Evolutionary conservation across 2,797 vertebrate species (phyloP).

Genomic region (Tragopan temminckii): DNA sequence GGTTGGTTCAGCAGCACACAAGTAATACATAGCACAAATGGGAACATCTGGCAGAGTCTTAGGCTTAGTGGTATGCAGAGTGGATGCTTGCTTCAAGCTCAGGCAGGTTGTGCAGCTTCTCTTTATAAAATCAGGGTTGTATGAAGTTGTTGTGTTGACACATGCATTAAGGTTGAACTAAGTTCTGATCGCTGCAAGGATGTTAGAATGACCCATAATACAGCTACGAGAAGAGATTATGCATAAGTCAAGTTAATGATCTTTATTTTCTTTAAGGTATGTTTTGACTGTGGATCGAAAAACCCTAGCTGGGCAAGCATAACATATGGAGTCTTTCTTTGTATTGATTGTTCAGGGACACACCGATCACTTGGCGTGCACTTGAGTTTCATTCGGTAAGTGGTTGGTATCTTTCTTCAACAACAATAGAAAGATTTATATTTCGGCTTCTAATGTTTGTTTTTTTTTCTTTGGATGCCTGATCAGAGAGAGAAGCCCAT

Average conservation of each 20-base stretch:
- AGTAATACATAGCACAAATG: background rate
- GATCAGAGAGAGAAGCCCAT: background rate
- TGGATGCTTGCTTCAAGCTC: background rate
- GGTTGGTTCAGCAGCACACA: background rate
- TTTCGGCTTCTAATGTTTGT: background rate
- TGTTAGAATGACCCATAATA: background rate
- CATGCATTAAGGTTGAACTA: rapidly evolving
- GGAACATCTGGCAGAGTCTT: background rate
- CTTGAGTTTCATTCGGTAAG: conserved; percentile 93
- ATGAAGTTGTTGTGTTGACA: background rate
- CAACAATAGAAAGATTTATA: background rate
- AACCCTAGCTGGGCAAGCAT: conserved; percentile 99
- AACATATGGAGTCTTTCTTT: conserved; percentile 95
- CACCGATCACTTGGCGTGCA: conserved; percentile 97
- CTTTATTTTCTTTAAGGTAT: conserved; percentile 81
- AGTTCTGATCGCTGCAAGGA: background rate
- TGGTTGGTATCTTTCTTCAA: background rate
- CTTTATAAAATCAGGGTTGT: background rate
- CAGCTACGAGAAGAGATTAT: background rate
- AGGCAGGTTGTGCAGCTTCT: background rate
- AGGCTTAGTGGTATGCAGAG: rapidly evolving
- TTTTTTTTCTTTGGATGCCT: background rate
- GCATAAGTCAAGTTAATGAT: background rate
- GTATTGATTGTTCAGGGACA: conserved; percentile 95
- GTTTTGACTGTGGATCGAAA: conserved; percentile 95